Percentiles rank a stretch among this genome's conserved stretches.
These are phyloP conservation scores for Squalus acanthias DNA, from an alignment of 2,797 vertebrate genomes.

Conservation along the genomic window DNA sequence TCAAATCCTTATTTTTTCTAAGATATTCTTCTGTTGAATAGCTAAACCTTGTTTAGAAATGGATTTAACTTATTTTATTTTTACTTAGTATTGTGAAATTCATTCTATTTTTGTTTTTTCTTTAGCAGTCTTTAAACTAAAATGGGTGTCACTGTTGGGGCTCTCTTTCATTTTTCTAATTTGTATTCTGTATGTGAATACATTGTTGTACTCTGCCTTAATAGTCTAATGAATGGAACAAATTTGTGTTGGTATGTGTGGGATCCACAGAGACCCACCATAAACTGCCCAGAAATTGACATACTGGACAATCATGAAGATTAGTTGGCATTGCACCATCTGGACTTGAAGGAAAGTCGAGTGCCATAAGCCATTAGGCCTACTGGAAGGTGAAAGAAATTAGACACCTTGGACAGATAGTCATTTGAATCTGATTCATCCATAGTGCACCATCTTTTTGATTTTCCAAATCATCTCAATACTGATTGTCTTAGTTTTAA, in stretches of 20 bases:
- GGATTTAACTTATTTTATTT: neutral
- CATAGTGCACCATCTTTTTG: neutral
- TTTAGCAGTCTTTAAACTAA: neutral
- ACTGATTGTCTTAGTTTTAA: neutral
- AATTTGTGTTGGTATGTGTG: neutral
- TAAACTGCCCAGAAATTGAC: neutral
- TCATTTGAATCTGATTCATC: neutral
- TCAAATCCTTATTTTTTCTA: neutral
- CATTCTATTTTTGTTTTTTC: neutral
- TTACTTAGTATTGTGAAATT: neutral
- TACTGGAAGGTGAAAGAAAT: neutral
- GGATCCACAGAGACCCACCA: neutral
- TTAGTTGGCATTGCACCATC: neutral
- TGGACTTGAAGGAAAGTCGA: neutral
- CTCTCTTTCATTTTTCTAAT: neutral
- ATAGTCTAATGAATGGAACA: neutral
- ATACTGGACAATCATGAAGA: neutral
- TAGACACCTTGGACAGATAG: neutral
- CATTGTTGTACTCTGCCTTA: neutral
- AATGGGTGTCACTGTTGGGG: neutral
- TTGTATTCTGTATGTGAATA: neutral
- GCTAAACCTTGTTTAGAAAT: neutral
- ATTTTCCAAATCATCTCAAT: neutral
- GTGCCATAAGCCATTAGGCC: neutral
- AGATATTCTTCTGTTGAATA: neutral